Percentiles rank a stretch among this genome's conserved stretches.
Conservation (phyloP, 2,797 vertebrate species). For the Cuniculus paca region DNA sequence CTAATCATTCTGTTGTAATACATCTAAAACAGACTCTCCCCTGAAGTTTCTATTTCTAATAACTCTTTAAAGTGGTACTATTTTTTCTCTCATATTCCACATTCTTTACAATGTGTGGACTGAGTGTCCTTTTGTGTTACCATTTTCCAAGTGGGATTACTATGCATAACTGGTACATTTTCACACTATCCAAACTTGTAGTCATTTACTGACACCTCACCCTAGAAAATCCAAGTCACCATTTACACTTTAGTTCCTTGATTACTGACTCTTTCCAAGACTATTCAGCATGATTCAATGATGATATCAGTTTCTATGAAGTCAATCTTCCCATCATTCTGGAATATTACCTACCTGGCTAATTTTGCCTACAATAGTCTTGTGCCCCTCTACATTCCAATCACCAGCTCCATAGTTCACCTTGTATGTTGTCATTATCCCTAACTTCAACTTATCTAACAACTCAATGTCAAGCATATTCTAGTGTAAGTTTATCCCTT, state of each 20-base stretch:
- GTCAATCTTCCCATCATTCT: background rate
- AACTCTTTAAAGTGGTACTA: background rate
- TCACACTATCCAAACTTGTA: background rate
- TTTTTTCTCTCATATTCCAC: background rate
- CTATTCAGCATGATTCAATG: background rate
- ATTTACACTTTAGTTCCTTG: background rate
- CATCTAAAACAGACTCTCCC: background rate
- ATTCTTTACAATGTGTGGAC: background rate
- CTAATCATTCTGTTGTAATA: background rate
- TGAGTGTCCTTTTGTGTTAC: background rate
- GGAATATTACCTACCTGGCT: background rate
- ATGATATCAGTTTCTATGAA: background rate
- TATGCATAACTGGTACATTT: background rate
- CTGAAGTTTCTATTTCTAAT: background rate
- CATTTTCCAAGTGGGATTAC: background rate
- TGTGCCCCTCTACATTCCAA: accelerated
- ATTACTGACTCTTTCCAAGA: background rate
- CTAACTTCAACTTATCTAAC: background rate
- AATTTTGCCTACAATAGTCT: background rate
- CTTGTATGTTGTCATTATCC: background rate
- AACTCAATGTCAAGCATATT: background rate
- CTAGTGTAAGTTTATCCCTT: background rate
- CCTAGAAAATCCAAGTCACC: background rate
- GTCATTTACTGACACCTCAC: background rate
- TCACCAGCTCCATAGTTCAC: background rate